Base-by-base conservation (phyloP, 2,888 invertebrate species). In the Mythimna albipuncta region DNA sequence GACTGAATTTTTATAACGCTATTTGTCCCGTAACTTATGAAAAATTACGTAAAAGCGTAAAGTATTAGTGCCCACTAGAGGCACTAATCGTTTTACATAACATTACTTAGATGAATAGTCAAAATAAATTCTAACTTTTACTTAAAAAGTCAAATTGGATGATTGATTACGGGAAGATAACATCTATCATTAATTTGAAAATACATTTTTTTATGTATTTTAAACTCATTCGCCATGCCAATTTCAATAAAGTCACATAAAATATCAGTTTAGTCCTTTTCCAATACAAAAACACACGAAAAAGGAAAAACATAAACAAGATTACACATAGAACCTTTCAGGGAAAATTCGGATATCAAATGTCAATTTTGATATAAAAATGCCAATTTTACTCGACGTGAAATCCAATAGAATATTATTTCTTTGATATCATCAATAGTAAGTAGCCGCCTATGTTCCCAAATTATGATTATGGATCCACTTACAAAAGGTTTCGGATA, bases 381-480 rank as follows among this genome's bases (percentile, higher is more conserved):
- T 64, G 63, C 11, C 50, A 71, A 64, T 50, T 69, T 64, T 55
- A 62, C 61, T 64, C 11, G 38, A 61, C 35, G 35, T 57, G 35
- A 2, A 65, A 47, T 26, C 44, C 59, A 35, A 50, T 57, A 52
- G 50, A 54, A 68, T 52, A 64, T 41, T 62, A 64, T 74, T 66
- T 66, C 55, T 78, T 78, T 74, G 74, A 67, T 44, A 52, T 50
- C 21, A 57, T 69, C 71, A 61, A 72, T 77, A 79, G 57, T 64
- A 64, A 82, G 67, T 67, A 70, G 38, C 52, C 47, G 6, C 35
- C 58, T 21, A 11, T 61, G 10, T 64, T 67, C 64, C 55, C 55
- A 71, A 71, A 64, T 71, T 65, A 69, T 67, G n/a, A 81, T 69
- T 59, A 62, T 61, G 41, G 57, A 64, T 71, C 66, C 52, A 47